A percentile compares a stretch with the other conserved stretches of the same genome.
Evolutionary conservation across 1,140 invertebrate genomes (phyloP).

Genomic region (Aricia agestis): DNA sequence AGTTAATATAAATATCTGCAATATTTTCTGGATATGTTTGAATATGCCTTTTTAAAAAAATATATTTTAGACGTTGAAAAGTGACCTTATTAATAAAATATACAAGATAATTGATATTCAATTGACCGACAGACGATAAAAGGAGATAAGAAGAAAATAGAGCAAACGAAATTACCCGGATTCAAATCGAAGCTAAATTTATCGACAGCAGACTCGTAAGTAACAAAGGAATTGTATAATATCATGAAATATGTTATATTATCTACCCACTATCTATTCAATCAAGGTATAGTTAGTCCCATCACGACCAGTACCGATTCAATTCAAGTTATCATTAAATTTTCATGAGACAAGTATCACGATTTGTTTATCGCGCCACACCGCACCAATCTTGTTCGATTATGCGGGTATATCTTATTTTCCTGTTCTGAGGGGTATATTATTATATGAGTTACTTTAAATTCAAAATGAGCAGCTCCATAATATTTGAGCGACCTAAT

Average conservation of each 20-base stretch:
- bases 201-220: background rate
- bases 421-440: too few species aligned
- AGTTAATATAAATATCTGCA: too few species aligned
- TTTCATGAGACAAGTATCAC: constrained; percentile 41
- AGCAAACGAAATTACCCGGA: background rate
- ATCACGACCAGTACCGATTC: constrained; percentile 40
- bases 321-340: constrained; percentile 42
- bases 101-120: background rate
- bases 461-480: too few species aligned
- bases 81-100: background rate
- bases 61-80: background rate
- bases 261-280: constrained; percentile 29
- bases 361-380: constrained; percentile 16
- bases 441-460: too few species aligned
- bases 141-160: background rate
- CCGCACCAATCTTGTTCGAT: background rate
- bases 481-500: too few species aligned
- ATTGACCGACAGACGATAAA: background rate
- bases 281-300: constrained; percentile 23
- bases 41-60: background rate
- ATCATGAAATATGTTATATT: constrained; percentile 28
- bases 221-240: constrained; percentile 14
- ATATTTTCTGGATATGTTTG: too few species aligned
- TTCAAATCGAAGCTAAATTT: background rate
- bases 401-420: background rate